These are phyloP conservation scores for Drosophila orosa DNA, from an alignment of 1,140 invertebrate species.

Conservation along the genomic window DNA sequence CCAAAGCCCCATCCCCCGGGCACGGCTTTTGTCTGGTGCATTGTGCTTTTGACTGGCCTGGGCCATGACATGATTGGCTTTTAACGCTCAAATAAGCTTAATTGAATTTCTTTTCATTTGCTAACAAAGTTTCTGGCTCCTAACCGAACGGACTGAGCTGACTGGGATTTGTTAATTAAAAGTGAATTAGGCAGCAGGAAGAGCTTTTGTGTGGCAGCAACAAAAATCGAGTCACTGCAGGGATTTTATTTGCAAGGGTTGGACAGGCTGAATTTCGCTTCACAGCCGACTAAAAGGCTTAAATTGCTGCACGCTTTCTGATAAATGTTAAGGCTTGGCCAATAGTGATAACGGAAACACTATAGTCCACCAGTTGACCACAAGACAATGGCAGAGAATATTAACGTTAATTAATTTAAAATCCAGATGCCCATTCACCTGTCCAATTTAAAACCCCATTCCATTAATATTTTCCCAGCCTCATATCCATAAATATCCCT, in stretches of 20 bases:
- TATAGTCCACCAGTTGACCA: neutral
- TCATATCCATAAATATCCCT: neutral
- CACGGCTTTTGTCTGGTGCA: slow-evolving; percentile 56
- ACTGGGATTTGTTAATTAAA: slow-evolving; percentile 82
- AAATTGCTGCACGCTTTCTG: neutral
- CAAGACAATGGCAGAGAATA: neutral
- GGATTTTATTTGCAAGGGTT: slow-evolving; percentile 11
- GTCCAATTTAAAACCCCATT: neutral
- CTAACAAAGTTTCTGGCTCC: slow-evolving; percentile 72
- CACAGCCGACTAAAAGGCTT: neutral
- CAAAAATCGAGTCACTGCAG: slow-evolving; percentile 34
- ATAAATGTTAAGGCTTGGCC: neutral
- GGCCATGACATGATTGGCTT: slow-evolving; percentile 82
- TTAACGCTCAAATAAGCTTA: slow-evolving; percentile 84
- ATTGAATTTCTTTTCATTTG: slow-evolving; percentile 83
- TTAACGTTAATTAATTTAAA: neutral
- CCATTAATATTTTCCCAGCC: neutral
- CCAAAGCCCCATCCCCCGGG: neutral
- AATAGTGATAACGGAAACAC: neutral
- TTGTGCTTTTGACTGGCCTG: slow-evolving; percentile 70
- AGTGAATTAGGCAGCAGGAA: slow-evolving; percentile 69
- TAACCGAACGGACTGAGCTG: slow-evolving; percentile 51
- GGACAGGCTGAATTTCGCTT: neutral
- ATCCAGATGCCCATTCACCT: neutral
- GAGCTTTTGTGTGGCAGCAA: slow-evolving; percentile 42